Conservation (phyloP, 2,888 invertebrate genomes). For the Andrena minutula region DNA sequence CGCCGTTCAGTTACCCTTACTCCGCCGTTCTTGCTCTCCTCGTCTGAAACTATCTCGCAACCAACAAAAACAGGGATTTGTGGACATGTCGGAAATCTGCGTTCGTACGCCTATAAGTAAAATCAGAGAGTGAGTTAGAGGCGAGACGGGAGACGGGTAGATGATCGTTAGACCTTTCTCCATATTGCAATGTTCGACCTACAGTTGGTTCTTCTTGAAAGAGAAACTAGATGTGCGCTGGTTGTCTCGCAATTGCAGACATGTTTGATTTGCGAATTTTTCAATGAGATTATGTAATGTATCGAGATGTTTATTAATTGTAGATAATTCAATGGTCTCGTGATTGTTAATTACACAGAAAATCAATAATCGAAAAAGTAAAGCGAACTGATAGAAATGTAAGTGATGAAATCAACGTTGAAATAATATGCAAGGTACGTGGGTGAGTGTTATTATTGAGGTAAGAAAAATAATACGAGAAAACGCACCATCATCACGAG, state of each 20-base stretch:
- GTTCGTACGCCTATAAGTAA: constrained; percentile 93
- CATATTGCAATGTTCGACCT: not conserved
- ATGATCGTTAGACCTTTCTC: not conserved
- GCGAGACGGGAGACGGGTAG: too few species aligned
- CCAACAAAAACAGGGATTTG: constrained; percentile 98
- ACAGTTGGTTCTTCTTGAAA: constrained; percentile 2
- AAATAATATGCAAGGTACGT: constrained; percentile 1
- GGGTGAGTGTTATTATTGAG: constrained; percentile 58
- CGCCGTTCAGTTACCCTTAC: constrained; percentile 92
- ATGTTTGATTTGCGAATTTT: constrained; percentile 1
- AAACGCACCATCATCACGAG: constrained; percentile 97
- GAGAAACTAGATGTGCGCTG: not conserved
- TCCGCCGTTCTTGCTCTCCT: constrained; percentile 91
- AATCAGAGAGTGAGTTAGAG: constrained; percentile 57
- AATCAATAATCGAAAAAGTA: constrained; percentile 6
- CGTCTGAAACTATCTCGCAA: constrained; percentile 92
- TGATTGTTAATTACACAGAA: not conserved
- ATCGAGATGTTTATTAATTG: not conserved
- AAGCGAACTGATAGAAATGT: constrained; percentile 4
- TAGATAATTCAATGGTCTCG: not conserved
- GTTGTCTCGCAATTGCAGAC: not conserved
- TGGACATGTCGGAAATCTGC: constrained; percentile 96
- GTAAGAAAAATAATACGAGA: constrained; percentile 51
- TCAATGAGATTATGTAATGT: not conserved
- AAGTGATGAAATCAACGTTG: not conserved